Evolutionary conservation across 2,888 invertebrate species (phyloP), one percentile per base, ranked within the genome.

Genomic region (Tridacna gigas): DNA sequence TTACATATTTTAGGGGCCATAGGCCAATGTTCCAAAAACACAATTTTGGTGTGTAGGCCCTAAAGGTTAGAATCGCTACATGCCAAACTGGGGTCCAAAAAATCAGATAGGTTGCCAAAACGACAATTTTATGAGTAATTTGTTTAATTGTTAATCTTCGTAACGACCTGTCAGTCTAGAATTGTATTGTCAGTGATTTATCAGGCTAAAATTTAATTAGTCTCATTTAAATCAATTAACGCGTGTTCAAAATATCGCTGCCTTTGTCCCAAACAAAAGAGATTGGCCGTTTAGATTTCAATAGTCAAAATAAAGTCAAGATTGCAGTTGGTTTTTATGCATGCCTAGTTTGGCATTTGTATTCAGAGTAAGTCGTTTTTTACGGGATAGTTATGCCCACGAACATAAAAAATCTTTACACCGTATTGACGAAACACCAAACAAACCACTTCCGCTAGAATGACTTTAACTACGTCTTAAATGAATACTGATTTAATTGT

Each of bases 191-290:
- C 86, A 84, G 66, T 82, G 82, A 74, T 79, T 86, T 86, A 86
- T 86, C 86, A 78, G 67, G 48, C 61, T 63, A 74, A 78, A 79
- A 86, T 83, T 82, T 86, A 86, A 86, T 86, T 86, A 86, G 82
- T 60, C 84, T 86, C 84, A 86, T 86, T 86, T 86, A 84, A 86
- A 86, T 86, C 86, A 86, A 86, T 82, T 84, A 86, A 76, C 80
- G 82, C 84, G 82, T 82, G 82, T 77, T 84, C 79, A 73, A 80
- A 84, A 84, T 82, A 80, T 84, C 82, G 75, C 78, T 74, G 67
- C 65, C 75, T 71, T 86, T 86, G 86, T 86, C 73, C 37, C 13
- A 60, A 82, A 84, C 84, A 86, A 86, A 79, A 74, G 47, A 61
- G 22, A 4, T 61, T 69, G 67, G 73, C 12, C 69, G 84, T 79